Conservation (phyloP, 2,888 invertebrate genomes). For the Axea sp. region DNA sequence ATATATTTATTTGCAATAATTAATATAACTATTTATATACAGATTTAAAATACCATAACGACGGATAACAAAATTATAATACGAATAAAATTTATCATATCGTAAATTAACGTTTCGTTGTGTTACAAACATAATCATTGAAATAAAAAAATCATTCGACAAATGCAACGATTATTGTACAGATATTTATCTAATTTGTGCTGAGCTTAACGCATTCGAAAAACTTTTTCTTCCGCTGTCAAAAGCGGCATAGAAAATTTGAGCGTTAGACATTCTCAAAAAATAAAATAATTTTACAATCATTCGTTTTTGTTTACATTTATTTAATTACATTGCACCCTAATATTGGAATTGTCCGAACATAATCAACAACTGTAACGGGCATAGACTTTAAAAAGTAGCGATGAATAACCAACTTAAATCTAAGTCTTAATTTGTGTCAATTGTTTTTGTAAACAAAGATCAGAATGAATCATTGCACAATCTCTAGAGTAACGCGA, state of each 20-base stretch:
- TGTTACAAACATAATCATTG: constrained; percentile 27
- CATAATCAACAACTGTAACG: constrained; percentile 22
- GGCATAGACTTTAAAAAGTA: constrained; percentile 45
- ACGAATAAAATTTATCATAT: constrained; percentile 46
- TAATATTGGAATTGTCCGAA: too few species aligned
- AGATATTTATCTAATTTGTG: constrained; percentile 48
- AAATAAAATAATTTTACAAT: too few species aligned
- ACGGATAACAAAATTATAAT: constrained; percentile 73
- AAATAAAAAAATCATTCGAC: constrained; percentile 16
- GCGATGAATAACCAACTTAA: constrained; percentile 33
- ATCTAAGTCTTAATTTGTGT: constrained; percentile 10
- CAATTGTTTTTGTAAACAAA: too few species aligned
- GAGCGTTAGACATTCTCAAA: constrained; percentile 31
- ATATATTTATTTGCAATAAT: constrained; percentile 73
- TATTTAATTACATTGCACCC: too few species aligned
- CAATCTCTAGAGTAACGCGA: neutral
- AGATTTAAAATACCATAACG: constrained; percentile 75
- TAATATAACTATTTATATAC: constrained; percentile 77
- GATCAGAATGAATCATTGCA: constrained; percentile 17
- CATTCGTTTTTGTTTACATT: too few species aligned
- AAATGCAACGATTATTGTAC: constrained; percentile 40
- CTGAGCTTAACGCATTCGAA: constrained; percentile 54
- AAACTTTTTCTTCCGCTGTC: constrained; percentile 40
- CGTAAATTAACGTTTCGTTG: constrained; percentile 29
- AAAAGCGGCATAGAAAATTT: constrained; percentile 30